These are phyloP conservation scores for Martes flavigula DNA, from an alignment of 2,797 vertebrate genomes.

Conservation along the genomic window DNA sequence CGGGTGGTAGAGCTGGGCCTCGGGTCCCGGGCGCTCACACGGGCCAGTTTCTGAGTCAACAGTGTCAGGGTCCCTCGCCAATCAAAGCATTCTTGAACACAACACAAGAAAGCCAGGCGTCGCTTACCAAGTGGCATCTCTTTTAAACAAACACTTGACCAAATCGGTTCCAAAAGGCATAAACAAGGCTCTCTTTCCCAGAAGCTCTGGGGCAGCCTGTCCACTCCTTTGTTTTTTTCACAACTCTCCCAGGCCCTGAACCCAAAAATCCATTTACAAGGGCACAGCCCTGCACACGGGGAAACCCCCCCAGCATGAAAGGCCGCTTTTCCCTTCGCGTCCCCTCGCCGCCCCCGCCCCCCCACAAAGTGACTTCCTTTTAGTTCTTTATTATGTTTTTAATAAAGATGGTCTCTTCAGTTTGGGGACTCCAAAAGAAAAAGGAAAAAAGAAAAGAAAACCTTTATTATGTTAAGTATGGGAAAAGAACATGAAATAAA, in stretches of 20 bases:
- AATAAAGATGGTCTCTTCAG: constrained; percentile 57
- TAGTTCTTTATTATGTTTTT: constrained; percentile 59
- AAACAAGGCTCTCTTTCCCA: constrained; percentile 67
- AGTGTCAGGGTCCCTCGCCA: constrained; percentile 61
- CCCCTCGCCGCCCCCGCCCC: not conserved
- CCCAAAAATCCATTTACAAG: constrained; percentile 35
- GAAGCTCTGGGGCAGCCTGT: not conserved
- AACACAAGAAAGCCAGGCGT: constrained; percentile 65
- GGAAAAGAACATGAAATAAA: constrained; percentile 49
- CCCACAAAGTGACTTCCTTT: not conserved
- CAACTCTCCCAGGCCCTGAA: constrained; percentile 33
- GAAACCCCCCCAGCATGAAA: not conserved
- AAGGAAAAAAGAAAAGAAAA: constrained; percentile 11
- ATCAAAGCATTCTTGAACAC: constrained; percentile 64
- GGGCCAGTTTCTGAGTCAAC: constrained; percentile 48
- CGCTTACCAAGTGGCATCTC: constrained; percentile 72
- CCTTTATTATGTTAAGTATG: constrained; percentile 74
- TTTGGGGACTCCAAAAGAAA: constrained; percentile 60
- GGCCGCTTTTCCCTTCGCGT: not conserved
- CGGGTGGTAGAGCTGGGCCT: constrained; percentile 56
- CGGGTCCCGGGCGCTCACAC: constrained; percentile 22
- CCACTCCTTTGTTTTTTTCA: not conserved
- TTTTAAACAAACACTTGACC: constrained; percentile 73
- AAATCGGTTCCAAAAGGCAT: constrained; percentile 62
- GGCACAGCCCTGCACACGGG: not conserved